These are phyloP conservation scores for Lordiphosa fenestrarum DNA, from an alignment of 2,888 invertebrate species.

Conservation along the genomic window DNA sequence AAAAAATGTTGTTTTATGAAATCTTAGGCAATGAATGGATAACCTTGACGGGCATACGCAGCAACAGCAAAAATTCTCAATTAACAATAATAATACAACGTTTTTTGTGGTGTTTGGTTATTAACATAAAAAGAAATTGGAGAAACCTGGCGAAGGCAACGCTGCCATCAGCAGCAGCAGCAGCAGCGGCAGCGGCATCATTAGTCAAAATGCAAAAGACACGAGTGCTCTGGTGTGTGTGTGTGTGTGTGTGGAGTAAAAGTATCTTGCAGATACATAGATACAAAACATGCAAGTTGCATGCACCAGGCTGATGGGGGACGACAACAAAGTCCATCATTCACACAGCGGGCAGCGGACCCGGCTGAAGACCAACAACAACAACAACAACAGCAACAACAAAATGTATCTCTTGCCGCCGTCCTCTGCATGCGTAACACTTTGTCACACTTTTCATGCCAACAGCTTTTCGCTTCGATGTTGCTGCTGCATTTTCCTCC, in stretches of 20 bases:
- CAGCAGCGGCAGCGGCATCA: constrained; percentile 46
- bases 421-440: constrained; percentile 74
- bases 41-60: constrained; percentile 18
- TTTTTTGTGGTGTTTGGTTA: constrained; percentile 42
- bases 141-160: constrained; percentile 36
- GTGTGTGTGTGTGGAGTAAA: constrained; percentile 50
- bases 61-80: constrained; percentile 22
- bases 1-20: constrained; percentile 49
- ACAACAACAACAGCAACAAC: constrained; percentile 53
- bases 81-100: constrained; percentile 36
- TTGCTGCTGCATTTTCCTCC: constrained; percentile 59
- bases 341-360: constrained; percentile 76
- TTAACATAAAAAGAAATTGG: constrained; percentile 57
- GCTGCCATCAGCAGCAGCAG: constrained; percentile 18
- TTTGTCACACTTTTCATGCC: constrained; percentile 75
- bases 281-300: constrained; percentile 68
- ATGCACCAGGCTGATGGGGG: constrained; percentile 40
- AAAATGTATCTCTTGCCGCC: constrained; percentile 72
- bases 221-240: constrained; percentile 7
- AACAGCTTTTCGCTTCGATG: constrained; percentile 51
- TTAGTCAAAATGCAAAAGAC: constrained; percentile 68
- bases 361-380: constrained; percentile 36
- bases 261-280: constrained; percentile 74
- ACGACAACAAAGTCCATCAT: constrained; percentile 75
- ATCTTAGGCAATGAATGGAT: constrained; percentile 45